A percentile compares a stretch with the other conserved stretches of the same genome.
Evolutionary conservation across 2,113 vertebrate species (phyloP).

Genomic region (Propithecus coquereli): DNA sequence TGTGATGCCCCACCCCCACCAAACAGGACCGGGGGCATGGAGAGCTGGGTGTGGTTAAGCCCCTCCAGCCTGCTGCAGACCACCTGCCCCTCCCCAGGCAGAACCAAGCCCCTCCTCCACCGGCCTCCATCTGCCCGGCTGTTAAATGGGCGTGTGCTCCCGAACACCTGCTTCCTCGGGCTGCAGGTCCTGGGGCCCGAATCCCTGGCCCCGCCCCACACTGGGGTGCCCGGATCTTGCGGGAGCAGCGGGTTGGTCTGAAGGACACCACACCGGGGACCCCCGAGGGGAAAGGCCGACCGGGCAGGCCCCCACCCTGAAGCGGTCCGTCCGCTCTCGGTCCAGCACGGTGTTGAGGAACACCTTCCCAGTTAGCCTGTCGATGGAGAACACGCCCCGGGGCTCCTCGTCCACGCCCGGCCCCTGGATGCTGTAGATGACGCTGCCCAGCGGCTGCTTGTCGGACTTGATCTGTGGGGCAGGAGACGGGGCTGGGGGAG

Average conservation of each 20-base stretch:
- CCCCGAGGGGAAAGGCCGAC: too few species aligned
- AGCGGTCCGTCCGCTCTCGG: conserved; percentile 90
- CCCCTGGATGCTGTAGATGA: conserved; percentile 97
- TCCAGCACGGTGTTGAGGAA: conserved; percentile 92
- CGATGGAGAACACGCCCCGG: conserved; percentile 92
- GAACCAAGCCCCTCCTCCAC: not conserved
- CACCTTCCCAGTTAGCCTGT: conserved; percentile 91
- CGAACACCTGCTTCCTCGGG: not conserved
- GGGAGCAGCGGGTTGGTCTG: not conserved
- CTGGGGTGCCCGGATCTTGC: too few species aligned
- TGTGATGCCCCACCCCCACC: not conserved
- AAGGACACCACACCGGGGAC: accelerated
- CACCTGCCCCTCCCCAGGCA: too few species aligned
- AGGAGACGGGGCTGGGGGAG: not conserved
- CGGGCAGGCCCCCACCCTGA: conserved; percentile 82
- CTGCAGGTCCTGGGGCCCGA: not conserved
- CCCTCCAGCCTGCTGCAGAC: too few species aligned
- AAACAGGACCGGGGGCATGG: accelerated
- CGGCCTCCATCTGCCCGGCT: not conserved
- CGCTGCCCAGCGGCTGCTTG: conserved; percentile 90
- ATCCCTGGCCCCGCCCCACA: not conserved
- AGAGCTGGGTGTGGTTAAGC: too few species aligned
- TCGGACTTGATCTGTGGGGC: conserved; percentile 93
- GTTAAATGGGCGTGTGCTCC: accelerated
- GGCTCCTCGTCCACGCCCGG: conserved; percentile 95